Conservation (phyloP, 1,140 invertebrate genomes). For the Drosophila miranda region DNA sequence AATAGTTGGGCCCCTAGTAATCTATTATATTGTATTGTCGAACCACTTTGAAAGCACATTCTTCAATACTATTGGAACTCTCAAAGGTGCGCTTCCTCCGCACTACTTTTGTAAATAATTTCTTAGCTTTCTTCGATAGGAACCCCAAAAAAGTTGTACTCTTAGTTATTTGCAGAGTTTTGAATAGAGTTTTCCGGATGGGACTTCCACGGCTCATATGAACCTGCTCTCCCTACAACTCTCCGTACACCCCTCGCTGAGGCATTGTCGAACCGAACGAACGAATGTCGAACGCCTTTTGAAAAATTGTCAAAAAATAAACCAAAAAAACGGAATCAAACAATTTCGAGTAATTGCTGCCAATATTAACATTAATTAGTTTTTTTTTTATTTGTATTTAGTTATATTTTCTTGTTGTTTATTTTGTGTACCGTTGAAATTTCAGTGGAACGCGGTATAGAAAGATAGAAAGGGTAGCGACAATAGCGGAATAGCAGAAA, state of each 20-base stretch:
- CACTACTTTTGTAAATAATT: too few species aligned
- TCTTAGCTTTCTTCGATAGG: too few species aligned
- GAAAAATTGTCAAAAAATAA: constrained; percentile 25
- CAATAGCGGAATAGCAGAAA: constrained; percentile 9
- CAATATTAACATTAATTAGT: constrained; percentile 10
- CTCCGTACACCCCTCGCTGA: constrained; percentile 1
- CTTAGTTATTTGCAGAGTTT: too few species aligned
- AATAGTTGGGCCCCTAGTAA: too few species aligned
- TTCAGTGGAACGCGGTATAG: constrained; percentile 46
- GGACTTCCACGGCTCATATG: too few species aligned
- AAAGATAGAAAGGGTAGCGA: constrained; percentile 21
- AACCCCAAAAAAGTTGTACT: too few species aligned
- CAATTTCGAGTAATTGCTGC: constrained; percentile 32
- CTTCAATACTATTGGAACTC: too few species aligned
- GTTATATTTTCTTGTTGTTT: constrained; percentile 6
- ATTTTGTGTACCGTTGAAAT: constrained; percentile 48
- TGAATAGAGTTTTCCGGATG: too few species aligned
- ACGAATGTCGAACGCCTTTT: background rate
- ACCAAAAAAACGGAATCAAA: constrained; percentile 1
- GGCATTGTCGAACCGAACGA: background rate
- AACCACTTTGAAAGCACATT: too few species aligned
- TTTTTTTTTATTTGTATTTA: constrained; percentile 9
- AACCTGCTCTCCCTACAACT: background rate
- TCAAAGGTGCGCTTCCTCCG: too few species aligned
- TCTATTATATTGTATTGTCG: too few species aligned